Conservation (phyloP, 2,797 vertebrate genomes). For the Danionella dracula region DNA sequence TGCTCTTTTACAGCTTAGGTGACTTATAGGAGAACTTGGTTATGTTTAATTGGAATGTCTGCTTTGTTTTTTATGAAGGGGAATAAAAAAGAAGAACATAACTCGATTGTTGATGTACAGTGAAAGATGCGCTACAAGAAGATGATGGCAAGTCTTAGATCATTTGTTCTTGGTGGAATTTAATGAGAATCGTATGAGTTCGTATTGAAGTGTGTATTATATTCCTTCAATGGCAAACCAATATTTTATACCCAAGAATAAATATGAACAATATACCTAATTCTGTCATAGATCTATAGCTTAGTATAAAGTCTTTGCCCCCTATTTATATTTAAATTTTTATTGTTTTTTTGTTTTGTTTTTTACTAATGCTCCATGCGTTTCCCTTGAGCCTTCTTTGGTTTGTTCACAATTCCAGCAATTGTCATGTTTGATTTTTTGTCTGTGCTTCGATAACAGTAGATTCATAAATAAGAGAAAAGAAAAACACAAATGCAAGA, state of each 20-base stretch:
- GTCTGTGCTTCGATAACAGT: too few relatives aligned
- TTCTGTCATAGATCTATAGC: too few relatives aligned
- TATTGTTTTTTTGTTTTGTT: too few relatives aligned
- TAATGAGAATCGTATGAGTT: background rate
- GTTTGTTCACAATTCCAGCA: too few relatives aligned
- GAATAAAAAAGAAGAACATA: background rate
- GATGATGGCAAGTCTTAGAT: background rate
- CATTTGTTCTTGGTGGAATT: background rate
- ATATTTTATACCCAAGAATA: background rate
- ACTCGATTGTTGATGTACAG: background rate
- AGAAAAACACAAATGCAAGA: background rate
- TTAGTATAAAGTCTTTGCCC: too few relatives aligned
- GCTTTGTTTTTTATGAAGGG: background rate
- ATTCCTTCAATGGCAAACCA: background rate
- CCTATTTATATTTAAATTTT: background rate
- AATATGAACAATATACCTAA: too few relatives aligned
- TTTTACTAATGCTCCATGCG: too few relatives aligned
- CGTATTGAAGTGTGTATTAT: background rate
- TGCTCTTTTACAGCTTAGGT: slow-evolving; percentile 3
- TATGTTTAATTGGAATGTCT: slow-evolving; percentile 1
- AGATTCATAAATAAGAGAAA: background rate
- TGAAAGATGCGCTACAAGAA: background rate
- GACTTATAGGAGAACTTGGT: background rate
- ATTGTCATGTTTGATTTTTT: too few relatives aligned
- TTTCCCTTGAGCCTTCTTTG: too few relatives aligned